Evolutionary conservation across 2,797 vertebrate species (phyloP).

Genomic region (Lepus townsendii): DNA sequence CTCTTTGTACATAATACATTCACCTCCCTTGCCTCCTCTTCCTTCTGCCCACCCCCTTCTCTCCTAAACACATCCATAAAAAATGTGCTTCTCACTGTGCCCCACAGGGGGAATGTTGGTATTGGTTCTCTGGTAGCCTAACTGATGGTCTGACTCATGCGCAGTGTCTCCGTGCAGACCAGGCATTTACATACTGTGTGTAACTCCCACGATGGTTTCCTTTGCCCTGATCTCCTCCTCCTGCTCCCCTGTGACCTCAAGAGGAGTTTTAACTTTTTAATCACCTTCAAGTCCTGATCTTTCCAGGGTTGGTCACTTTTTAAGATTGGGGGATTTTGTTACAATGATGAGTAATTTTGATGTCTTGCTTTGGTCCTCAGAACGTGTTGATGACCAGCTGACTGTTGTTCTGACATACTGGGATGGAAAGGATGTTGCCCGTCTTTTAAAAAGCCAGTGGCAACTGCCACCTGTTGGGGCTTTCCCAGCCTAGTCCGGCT

Average conservation of each 20-base stretch:
- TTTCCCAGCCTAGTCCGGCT: conserved; percentile 65
- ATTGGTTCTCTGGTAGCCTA: conserved; percentile 85
- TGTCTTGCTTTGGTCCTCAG: conserved; percentile 75
- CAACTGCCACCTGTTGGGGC: conserved; percentile 70
- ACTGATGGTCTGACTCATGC: conserved; percentile 82
- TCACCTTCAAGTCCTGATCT: conserved; percentile 75
- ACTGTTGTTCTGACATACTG: conserved; percentile 72
- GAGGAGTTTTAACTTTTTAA: conserved; percentile 78
- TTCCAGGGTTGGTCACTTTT: conserved; percentile 72
- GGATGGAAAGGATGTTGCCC: conserved; percentile 69
- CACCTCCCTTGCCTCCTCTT: conserved; percentile 71
- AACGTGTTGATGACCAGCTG: conserved; percentile 71
- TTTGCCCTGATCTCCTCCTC: conserved; percentile 72
- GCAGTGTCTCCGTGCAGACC: conserved; percentile 83
- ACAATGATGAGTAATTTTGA: conserved; percentile 60
- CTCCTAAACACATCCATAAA: conserved; percentile 84
- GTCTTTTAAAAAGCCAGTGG: conserved; percentile 73
- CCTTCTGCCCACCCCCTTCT: conserved; percentile 77
- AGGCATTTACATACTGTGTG: conserved; percentile 82
- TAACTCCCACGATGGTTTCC: conserved; percentile 70
- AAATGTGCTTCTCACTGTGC: conserved; percentile 88
- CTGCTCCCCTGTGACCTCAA: conserved; percentile 72
- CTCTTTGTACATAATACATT: conserved; percentile 82
- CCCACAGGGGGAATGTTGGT: conserved; percentile 84
- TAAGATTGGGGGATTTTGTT: conserved; percentile 76